Evolutionary conservation across 2,888 invertebrate species (phyloP), one percentile per base, ranked within the genome.

Genomic region (Stenodema calcarata): DNA sequence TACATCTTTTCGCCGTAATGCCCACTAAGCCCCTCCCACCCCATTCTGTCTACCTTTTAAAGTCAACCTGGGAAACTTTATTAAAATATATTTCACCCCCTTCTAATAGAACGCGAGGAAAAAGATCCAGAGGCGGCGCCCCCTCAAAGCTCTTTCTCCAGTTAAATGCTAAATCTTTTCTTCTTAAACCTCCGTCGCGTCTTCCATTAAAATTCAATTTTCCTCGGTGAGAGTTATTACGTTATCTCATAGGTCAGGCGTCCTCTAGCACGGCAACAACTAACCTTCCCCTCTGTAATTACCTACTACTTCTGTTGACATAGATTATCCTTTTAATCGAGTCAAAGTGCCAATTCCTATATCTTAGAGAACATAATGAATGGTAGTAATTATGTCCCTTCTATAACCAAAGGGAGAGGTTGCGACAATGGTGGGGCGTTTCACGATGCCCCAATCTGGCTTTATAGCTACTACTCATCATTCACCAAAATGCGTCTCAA

Each of bases 151-250:
- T 27, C 35, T 35, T 35, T 73, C 73, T 73, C 18, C 73, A 73
- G 73, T 73, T 41, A 50, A 80, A 80, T 80, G 54, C 80, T 80
- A 54, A 82, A 82, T 69, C 70, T 41, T 70, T 82, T 70, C 82
- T 82, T 82, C 69, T 69, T 54, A 82, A 82, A 62, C 82, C 82
- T 70, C 82, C 69, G 70, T 47, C 82, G 30, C 69, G 70, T 62
- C 70, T 82, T 82, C 82, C 82, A 82, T 82, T 82, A 82, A 82
- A 82, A 82, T 82, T 82, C 82, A 82, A 82, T 82, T 82, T 82
- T 62, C 82, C 47, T 70, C 23, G 14, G 44, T 14, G 41, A 78
- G 47, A 42, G 78, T 78, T 78, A 78, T 78, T 78, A 78, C 78
- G 78, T 78, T 78, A 78, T 78, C 78, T 78, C 78, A 16, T 47